A percentile compares a stretch with the other conserved stretches of the same genome.
These are phyloP conservation scores for Musca domestica DNA, from an alignment of 1,140 invertebrate genomes.

Conservation along the genomic window DNA sequence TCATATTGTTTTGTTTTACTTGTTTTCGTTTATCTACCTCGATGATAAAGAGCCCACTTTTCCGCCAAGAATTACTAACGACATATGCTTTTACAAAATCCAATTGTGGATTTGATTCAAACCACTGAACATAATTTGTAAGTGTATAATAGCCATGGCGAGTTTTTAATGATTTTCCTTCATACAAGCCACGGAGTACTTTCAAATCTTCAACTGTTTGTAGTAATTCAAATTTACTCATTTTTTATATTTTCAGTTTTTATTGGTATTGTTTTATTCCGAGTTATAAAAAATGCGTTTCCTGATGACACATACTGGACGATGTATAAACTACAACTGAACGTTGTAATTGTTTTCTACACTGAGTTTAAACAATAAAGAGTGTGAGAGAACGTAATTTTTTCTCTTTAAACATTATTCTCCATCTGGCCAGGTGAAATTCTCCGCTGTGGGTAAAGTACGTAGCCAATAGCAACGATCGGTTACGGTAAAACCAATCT, in stretches of 20 bases:
- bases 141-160: constrained; percentile 13
- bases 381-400: background rate
- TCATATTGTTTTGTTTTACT: background rate
- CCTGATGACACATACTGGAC: background rate
- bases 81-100: constrained; percentile 20
- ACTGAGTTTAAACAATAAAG: background rate
- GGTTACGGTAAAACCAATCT: constrained; percentile 44
- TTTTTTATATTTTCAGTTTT: background rate
- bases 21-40: background rate
- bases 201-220: constrained; percentile 8
- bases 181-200: constrained; percentile 16
- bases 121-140: constrained; percentile 17
- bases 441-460: constrained; percentile 27
- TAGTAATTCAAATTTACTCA: constrained; percentile 1
- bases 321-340: background rate
- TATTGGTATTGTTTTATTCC: background rate
- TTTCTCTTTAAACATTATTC: constrained; percentile 29
- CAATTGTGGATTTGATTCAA: constrained; percentile 12
- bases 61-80: background rate
- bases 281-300: background rate
- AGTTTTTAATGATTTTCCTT: background rate
- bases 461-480: constrained; percentile 42
- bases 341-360: background rate
- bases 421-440: constrained; percentile 33
- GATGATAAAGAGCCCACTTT: constrained; percentile 21